Percentiles rank a stretch among this genome's conserved stretches.
Evolutionary conservation across 2,888 invertebrate genomes (phyloP).

Genomic region (Cotesia congregata): DNA sequence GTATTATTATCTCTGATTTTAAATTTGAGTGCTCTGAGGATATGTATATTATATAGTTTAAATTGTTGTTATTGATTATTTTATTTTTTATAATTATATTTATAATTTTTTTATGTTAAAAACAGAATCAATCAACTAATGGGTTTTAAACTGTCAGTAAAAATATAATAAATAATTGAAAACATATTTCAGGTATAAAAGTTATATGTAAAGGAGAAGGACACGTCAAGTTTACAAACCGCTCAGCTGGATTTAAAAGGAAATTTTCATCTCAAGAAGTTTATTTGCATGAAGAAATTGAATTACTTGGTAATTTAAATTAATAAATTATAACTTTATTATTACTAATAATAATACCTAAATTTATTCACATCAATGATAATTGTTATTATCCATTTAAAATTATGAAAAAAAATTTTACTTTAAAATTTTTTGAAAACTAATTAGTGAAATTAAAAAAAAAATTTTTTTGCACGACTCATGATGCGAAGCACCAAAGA

Average conservation of each 20-base stretch:
- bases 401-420: no score
- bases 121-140: background rate
- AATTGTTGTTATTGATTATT: no score
- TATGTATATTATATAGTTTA: no score
- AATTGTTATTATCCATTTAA: no score
- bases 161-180: background rate
- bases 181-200: slow-evolving; percentile 52
- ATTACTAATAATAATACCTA: background rate
- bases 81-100: background rate
- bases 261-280: slow-evolving; percentile 56
- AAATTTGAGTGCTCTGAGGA: no score
- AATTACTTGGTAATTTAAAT: slow-evolving; percentile 54
- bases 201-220: slow-evolving; percentile 61
- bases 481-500: no score
- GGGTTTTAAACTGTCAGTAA: no score
- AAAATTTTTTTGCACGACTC: no score
- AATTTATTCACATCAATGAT: no score
- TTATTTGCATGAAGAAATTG: slow-evolving; percentile 57
- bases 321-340: background rate
- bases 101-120: background rate
- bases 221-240: slow-evolving; percentile 61
- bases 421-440: no score
- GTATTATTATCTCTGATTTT: no score
- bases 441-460: no score
- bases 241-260: slow-evolving; percentile 59